Evolutionary conservation across 2,888 invertebrate genomes (phyloP).

Genomic region (Eurois occulta): DNA sequence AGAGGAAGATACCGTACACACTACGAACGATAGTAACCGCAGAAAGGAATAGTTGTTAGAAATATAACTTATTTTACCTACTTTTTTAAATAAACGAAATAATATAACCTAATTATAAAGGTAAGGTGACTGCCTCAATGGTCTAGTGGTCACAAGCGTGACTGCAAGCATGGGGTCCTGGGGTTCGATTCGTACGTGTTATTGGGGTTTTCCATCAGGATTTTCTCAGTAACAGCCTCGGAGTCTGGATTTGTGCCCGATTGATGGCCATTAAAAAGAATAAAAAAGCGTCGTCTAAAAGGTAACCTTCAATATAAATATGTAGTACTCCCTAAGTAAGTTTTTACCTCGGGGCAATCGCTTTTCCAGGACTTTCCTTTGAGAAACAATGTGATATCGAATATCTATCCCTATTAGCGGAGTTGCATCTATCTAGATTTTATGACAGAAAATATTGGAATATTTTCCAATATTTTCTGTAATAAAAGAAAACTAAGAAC

Average conservation of each 20-base stretch:
- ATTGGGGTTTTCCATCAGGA: no score
- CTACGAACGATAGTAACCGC: neutral
- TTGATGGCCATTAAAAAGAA: no score
- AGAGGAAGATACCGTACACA: neutral
- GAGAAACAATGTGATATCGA: slow-evolving; percentile 37
- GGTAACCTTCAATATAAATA: neutral
- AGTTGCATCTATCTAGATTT: slow-evolving; percentile 16
- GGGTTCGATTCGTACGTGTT: no score
- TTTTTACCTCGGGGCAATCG: slow-evolving; percentile 11
- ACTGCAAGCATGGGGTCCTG: no score
- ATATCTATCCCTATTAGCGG: slow-evolving; percentile 15
- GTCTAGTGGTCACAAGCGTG: no score
- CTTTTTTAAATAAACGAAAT: neutral
- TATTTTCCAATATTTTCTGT: slow-evolving; percentile 15
- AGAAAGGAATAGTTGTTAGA: neutral
- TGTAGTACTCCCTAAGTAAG: neutral
- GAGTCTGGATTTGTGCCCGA: no score
- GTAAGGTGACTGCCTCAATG: no score
- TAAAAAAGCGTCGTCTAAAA: neutral
- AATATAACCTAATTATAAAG: no score
- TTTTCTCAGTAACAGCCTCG: no score
- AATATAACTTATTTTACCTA: neutral
- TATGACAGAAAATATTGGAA: slow-evolving; percentile 15
- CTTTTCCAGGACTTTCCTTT: slow-evolving; percentile 15
- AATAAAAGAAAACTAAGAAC: slow-evolving; percentile 22